A percentile compares a stretch with the other conserved stretches of the same genome.
These are phyloP conservation scores for Heliornis fulica DNA, from an alignment of 2,113 vertebrate genomes.

Conservation along the genomic window DNA sequence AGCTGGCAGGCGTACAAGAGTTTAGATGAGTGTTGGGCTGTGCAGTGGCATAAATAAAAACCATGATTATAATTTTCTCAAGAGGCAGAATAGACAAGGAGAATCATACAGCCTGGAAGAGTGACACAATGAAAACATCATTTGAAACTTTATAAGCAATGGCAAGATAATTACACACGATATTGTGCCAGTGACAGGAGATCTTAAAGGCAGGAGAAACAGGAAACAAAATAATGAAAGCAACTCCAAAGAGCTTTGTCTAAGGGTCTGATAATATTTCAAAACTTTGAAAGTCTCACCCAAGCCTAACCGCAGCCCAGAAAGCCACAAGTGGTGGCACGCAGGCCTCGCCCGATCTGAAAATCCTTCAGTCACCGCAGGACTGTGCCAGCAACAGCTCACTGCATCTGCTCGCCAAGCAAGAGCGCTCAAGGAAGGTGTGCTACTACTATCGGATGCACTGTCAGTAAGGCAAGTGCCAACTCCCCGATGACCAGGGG, in stretches of 20 bases:
- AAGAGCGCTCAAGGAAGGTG: not conserved
- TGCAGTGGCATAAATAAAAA: not conserved
- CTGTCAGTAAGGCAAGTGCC: not conserved
- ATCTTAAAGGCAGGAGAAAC: not conserved
- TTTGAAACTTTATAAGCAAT: not conserved
- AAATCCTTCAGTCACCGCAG: not conserved
- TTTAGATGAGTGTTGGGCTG: not conserved
- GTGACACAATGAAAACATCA: not conserved
- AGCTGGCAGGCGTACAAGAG: not conserved
- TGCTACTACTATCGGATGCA: rapidly evolving
- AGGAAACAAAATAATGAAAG: not conserved
- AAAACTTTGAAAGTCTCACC: not conserved
- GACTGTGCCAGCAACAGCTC: not conserved
- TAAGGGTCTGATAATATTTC: not conserved
- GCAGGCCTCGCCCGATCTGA: not conserved
- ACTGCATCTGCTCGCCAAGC: not conserved
- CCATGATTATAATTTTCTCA: not conserved
- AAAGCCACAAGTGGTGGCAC: not conserved
- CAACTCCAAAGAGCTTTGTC: not conserved
- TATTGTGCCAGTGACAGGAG: not conserved
- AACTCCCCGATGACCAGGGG: not conserved
- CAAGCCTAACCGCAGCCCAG: not conserved
- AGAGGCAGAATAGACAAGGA: not conserved
- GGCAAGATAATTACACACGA: not conserved
- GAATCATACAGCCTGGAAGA: not conserved